A percentile compares a stretch with the other conserved stretches of the same genome.
These are phyloP conservation scores for Carduelis carduelis DNA, from an alignment of 2,797 vertebrate genomes.

Conservation along the genomic window DNA sequence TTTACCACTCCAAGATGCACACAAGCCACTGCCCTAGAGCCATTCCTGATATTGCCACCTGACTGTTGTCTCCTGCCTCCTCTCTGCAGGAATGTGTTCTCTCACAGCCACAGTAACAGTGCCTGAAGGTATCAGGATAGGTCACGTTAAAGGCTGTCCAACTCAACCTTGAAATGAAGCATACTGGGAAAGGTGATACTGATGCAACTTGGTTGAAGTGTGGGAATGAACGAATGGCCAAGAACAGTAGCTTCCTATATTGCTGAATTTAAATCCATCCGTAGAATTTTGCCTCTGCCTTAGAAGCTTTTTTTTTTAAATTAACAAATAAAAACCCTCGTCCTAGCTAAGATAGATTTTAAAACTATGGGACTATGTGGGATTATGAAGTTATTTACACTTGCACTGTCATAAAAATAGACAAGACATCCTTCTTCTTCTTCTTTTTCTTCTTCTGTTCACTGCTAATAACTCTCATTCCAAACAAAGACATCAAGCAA, in stretches of 20 bases:
- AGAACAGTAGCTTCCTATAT: neutral
- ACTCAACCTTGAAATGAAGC: neutral
- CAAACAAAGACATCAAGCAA: neutral
- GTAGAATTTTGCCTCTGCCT: neutral
- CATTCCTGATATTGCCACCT: neutral
- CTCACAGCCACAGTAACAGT: neutral
- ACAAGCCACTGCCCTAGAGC: neutral
- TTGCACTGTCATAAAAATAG: neutral
- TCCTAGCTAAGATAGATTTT: neutral
- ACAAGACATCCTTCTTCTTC: neutral
- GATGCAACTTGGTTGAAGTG: neutral
- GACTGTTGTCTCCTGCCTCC: neutral
- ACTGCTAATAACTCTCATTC: neutral
- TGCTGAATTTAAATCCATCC: accelerated
- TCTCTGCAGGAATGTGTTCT: accelerated
- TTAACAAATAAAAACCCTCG: neutral
- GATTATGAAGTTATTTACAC: neutral
- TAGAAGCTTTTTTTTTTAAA: neutral
- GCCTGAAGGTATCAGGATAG: neutral
- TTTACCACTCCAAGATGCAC: accelerated
- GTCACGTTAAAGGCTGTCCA: neutral
- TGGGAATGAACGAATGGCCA: neutral
- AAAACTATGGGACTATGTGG: neutral
- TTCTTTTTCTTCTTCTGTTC: neutral
- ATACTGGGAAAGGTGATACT: neutral